Evolutionary conservation across 2,113 vertebrate species (phyloP).

Genomic region (Microtus montanus): DNA sequence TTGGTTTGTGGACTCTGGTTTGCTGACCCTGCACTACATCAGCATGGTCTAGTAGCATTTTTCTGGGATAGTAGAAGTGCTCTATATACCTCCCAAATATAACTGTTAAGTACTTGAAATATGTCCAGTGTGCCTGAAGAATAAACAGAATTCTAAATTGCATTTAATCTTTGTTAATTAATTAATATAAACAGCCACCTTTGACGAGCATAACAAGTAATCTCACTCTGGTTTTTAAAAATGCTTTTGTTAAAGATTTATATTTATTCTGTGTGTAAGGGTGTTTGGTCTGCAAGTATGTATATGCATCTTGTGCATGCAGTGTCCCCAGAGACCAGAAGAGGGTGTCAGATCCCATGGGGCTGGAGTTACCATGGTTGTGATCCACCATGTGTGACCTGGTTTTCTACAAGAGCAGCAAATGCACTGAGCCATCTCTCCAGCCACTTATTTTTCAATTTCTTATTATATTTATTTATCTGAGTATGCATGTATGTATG

Average conservation of each 20-base stretch:
- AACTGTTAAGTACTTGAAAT: background rate
- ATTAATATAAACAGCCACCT: conserved; percentile 17
- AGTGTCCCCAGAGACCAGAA: background rate
- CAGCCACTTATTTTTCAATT: too few species aligned
- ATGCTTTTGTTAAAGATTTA: background rate
- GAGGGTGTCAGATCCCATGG: background rate
- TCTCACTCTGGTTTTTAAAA: background rate
- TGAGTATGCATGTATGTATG: too few species aligned
- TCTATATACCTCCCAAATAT: background rate
- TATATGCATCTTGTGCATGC: background rate
- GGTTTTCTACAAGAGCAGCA: background rate
- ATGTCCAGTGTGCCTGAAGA: background rate
- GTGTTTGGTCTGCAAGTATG: background rate
- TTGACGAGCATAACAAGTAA: background rate
- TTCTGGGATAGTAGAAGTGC: background rate
- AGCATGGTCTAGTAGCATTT: background rate
- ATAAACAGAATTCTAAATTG: conserved; percentile 6
- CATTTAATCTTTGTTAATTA: conserved; percentile 29
- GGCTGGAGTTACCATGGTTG: background rate
- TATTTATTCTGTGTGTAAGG: background rate
- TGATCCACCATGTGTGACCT: background rate
- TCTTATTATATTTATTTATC: background rate
- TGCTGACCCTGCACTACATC: background rate
- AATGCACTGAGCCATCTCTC: background rate
- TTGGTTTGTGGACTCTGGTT: background rate